Conservation (phyloP, 2,113 vertebrate species). For the Litocranius walleri region DNA sequence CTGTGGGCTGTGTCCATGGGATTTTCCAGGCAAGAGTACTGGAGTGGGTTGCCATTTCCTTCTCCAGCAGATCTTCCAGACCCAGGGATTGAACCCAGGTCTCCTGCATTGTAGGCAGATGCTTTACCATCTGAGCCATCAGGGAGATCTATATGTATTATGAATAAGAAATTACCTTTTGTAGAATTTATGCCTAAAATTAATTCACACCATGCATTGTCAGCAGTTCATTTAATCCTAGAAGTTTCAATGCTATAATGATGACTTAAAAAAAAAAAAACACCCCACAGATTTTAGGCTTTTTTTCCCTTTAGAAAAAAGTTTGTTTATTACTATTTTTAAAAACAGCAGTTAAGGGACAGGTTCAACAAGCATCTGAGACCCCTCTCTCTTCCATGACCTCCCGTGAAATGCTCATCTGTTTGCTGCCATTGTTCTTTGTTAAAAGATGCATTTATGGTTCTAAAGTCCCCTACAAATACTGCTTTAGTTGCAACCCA, state of each 20-base stretch:
- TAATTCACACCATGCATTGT: not conserved
- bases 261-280: not conserved
- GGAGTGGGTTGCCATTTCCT: not conserved
- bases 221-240: not conserved
- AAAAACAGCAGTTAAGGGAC: not conserved
- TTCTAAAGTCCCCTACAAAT: not conserved
- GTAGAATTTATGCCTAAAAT: not conserved
- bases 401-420: not conserved
- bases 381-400: not conserved
- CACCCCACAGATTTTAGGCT: not conserved
- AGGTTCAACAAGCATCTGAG: not conserved
- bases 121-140: not conserved
- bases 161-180: not conserved
- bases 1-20: not conserved
- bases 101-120: not conserved
- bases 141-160: not conserved
- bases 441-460: not conserved
- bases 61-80: not conserved
- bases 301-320: not conserved
- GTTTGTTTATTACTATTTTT: not conserved
- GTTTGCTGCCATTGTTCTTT: not conserved
- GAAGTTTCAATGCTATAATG: not conserved
- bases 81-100: not conserved
- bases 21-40: not conserved
- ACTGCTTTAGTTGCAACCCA: not conserved